These are phyloP conservation scores for Junonia oenone DNA, from an alignment of 2,888 invertebrate species.

Conservation along the genomic window DNA sequence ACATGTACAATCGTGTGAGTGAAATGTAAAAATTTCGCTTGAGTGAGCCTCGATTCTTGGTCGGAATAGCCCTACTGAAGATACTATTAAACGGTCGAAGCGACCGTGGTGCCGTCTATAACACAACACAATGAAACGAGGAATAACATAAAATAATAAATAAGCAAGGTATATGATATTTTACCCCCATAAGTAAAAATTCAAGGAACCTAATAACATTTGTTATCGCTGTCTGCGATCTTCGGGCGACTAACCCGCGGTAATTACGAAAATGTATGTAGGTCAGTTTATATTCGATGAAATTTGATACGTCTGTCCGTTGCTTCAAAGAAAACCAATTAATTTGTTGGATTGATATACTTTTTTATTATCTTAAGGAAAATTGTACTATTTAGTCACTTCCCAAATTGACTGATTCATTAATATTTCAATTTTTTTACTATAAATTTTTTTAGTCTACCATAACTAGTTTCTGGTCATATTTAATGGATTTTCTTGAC, in stretches of 20 bases:
- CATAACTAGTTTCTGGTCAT: too few species aligned
- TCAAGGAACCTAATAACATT: constrained; percentile 44
- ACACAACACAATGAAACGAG: neutral
- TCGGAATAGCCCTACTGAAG: too few species aligned
- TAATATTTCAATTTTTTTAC: neutral
- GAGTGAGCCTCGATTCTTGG: too few species aligned
- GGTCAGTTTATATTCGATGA: constrained; percentile 34
- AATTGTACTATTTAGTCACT: neutral
- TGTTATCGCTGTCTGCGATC: constrained; percentile 60
- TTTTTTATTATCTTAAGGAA: neutral
- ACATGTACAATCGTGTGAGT: too few species aligned
- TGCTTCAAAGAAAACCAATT: constrained; percentile 13
- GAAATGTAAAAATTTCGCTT: too few species aligned
- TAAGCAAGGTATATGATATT: neutral
- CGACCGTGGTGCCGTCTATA: too few species aligned
- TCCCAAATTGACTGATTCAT: neutral
- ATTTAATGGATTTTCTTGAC: too few species aligned
- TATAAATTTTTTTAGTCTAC: too few species aligned
- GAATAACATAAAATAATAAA: too few species aligned
- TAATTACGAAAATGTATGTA: constrained; percentile 37
- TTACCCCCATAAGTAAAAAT: constrained; percentile 37
- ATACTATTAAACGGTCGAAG: too few species aligned
- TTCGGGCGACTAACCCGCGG: constrained; percentile 41
- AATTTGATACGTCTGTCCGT: constrained; percentile 10
- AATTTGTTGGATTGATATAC: neutral